A percentile compares a stretch with the other conserved stretches of the same genome.
Conservation (phyloP, 2,797 vertebrate genomes). For the Threskiornis aethiopicus region DNA sequence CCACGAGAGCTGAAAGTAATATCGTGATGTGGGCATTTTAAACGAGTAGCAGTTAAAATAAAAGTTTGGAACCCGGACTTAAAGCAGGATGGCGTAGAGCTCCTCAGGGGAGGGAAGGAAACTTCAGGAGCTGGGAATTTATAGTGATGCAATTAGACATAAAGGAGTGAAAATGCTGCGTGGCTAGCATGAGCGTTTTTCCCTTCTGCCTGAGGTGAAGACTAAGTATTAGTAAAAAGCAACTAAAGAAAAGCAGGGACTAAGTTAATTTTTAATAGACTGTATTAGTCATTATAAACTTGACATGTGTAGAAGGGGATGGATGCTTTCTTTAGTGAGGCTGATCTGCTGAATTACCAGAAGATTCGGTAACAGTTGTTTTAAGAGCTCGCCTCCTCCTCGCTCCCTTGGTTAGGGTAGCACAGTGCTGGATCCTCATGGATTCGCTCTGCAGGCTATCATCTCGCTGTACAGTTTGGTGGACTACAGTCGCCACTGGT, state of each 20-base stretch:
- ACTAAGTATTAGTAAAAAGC: background rate
- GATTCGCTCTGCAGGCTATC: background rate
- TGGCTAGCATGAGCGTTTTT: accelerated
- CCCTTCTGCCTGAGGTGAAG: background rate
- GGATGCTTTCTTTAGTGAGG: background rate
- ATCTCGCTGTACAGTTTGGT: background rate
- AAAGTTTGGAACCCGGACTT: background rate
- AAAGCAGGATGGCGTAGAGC: background rate
- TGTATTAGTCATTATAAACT: background rate
- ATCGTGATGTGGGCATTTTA: background rate
- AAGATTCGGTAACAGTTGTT: background rate
- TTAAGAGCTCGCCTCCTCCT: background rate
- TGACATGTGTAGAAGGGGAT: background rate
- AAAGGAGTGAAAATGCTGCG: background rate
- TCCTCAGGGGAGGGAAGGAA: background rate
- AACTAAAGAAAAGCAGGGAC: background rate
- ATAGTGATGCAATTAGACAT: background rate
- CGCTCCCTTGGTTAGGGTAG: background rate
- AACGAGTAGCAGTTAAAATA: background rate
- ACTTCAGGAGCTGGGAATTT: background rate
- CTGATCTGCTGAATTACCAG: background rate
- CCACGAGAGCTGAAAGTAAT: background rate
- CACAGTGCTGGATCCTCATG: background rate
- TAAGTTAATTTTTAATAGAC: background rate
- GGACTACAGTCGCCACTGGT: background rate